Evolutionary conservation across 2,797 vertebrate species (phyloP).

Genomic region (Gobio occitaniae): DNA sequence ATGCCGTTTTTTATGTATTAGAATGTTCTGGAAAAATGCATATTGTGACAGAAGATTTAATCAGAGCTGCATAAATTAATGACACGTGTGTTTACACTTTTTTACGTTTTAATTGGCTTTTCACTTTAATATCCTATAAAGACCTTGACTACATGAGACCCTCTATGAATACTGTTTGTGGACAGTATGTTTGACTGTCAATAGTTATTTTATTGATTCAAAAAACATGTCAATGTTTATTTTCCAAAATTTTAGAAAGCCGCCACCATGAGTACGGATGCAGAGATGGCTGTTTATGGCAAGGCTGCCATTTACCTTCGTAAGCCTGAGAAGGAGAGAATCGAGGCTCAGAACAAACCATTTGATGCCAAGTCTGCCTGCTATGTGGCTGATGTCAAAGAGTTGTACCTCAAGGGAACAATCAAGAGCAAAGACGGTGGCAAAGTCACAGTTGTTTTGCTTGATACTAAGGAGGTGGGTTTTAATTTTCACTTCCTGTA

Average conservation of each 20-base stretch:
- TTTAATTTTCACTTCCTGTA: not conserved
- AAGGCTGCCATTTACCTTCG: constrained; percentile 29
- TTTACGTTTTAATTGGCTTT: not conserved
- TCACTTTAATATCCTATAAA: not conserved
- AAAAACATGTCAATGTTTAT: not conserved
- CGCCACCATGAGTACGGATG: constrained; percentile 42
- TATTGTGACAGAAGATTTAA: not conserved
- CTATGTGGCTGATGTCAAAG: constrained; percentile 40
- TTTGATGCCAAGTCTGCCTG: constrained; percentile 70
- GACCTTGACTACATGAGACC: not conserved
- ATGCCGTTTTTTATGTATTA: not conserved
- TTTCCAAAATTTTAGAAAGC: not conserved
- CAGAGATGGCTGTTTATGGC: constrained; percentile 7
- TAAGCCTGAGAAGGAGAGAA: constrained; percentile 26
- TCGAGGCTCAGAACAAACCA: constrained; percentile 73
- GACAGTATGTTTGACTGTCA: not conserved
- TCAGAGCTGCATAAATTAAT: not conserved
- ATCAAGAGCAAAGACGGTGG: constrained; percentile 46
- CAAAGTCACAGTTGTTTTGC: constrained; percentile 17
- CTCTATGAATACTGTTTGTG: not conserved
- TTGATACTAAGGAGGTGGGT: not conserved
- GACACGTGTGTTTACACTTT: not conserved
- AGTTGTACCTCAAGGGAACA: constrained; percentile 52
- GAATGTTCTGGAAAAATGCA: not conserved
- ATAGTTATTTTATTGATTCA: not conserved